phyloP scores from a whole-genome alignment of 1,140 invertebrate genomes.

The Adelges cooleyi region DNA sequence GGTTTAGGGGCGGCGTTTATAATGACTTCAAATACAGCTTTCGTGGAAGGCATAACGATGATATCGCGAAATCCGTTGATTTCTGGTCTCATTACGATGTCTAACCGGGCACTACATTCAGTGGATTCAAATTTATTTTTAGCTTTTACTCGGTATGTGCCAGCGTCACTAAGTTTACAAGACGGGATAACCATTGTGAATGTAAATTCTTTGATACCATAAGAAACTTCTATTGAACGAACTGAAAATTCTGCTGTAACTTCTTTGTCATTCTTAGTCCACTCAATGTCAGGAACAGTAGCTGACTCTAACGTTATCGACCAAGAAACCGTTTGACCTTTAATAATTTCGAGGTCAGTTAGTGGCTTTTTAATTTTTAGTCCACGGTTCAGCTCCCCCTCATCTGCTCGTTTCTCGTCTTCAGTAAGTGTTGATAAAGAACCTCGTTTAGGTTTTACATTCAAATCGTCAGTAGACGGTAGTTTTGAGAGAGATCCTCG shows the following conservation, averaged over 20 bases:
- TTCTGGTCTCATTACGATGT: constrained; percentile 60
- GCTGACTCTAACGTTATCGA: constrained; percentile 66
- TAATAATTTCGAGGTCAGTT: constrained; percentile 52
- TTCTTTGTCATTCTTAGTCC: constrained; percentile 43
- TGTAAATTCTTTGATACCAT: constrained; percentile 61
- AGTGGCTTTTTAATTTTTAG: constrained; percentile 61
- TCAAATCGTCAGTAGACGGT: neutral
- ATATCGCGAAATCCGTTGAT: constrained; percentile 59
- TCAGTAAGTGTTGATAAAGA: too few relatives aligned
- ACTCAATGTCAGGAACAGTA: constrained; percentile 51
- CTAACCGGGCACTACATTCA: constrained; percentile 52
- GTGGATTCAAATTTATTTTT: constrained; percentile 64
- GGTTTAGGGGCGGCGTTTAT: constrained; percentile 68
- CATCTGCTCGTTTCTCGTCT: too few relatives aligned
- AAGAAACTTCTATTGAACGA: constrained; percentile 51
- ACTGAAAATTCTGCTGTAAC: constrained; percentile 39
- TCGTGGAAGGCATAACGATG: constrained; percentile 56
- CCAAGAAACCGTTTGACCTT: constrained; percentile 57
- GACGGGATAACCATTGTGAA: constrained; percentile 54
- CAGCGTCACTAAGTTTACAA: constrained; percentile 59
- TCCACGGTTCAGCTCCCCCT: too few relatives aligned
- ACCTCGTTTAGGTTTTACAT: neutral
- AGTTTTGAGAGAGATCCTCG: neutral
- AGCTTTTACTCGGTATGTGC: constrained; percentile 61
- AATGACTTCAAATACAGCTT: constrained; percentile 53